Conservation (phyloP, 2,113 vertebrate genomes). For the Apistogramma diplotaenia region DNA sequence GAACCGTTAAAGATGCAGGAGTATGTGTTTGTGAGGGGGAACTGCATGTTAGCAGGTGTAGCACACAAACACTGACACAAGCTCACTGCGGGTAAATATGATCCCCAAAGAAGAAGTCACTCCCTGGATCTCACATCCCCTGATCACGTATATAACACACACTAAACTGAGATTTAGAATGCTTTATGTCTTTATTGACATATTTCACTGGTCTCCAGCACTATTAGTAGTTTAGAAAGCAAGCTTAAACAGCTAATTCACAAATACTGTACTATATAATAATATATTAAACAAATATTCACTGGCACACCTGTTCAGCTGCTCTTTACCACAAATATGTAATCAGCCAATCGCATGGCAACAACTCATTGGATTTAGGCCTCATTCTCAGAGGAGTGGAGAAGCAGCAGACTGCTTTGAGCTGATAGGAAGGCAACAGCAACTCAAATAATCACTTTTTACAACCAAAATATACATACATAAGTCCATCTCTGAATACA, state of each 20-base stretch:
- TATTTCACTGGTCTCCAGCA: background rate
- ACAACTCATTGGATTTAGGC: too few species aligned
- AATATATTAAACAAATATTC: background rate
- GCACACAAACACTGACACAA: background rate
- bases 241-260: background rate
- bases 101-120: background rate
- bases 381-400: too few species aligned
- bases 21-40: slow-evolving; percentile 16
- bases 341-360: background rate
- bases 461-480: background rate
- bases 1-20: slow-evolving; percentile 24
- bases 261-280: background rate
- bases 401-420: background rate
- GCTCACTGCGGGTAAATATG: background rate
- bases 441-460: background rate
- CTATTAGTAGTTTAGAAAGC: background rate
- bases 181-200: background rate
- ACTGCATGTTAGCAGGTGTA: background rate
- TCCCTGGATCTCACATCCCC: background rate
- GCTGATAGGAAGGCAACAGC: background rate
- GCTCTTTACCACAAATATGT: background rate
- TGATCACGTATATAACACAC: background rate
- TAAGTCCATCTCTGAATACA: background rate
- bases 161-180: background rate
- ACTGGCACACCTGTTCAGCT: background rate